Conservation (phyloP, 2,888 invertebrate species). For the Tuberolachnus salignus region DNA sequence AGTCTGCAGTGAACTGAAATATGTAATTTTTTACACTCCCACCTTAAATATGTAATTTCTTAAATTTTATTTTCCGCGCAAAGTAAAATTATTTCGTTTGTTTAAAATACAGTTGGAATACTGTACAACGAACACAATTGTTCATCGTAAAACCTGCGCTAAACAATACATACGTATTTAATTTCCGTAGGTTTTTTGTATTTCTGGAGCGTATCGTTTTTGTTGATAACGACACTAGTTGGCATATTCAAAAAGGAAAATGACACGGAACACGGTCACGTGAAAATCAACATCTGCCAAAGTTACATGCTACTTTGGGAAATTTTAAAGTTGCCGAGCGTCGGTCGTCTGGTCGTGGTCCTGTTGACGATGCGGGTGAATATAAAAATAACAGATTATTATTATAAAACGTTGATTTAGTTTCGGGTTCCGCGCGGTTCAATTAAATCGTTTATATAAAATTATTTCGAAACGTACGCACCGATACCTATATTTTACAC, state of each 20-base stretch:
- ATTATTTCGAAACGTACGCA: too few species aligned
- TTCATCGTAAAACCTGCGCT: slow-evolving; percentile 62
- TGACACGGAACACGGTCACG: slow-evolving; percentile 29
- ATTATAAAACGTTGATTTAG: too few species aligned
- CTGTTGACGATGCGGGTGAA: slow-evolving; percentile 71
- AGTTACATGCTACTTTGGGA: slow-evolving; percentile 84
- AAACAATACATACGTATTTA: too few species aligned
- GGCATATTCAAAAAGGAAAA: slow-evolving; percentile 59
- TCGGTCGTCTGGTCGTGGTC: slow-evolving; percentile 78
- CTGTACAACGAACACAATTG: slow-evolving; percentile 57
- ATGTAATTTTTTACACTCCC: too few species aligned
- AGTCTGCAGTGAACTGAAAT: too few species aligned
- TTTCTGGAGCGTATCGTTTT: slow-evolving; percentile 93
- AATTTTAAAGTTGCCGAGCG: slow-evolving; percentile 82
- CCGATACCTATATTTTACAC: too few species aligned
- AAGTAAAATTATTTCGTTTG: too few species aligned
- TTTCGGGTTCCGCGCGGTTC: too few species aligned
- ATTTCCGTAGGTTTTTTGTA: slow-evolving; percentile 80
- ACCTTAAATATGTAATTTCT: too few species aligned
- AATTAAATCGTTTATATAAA: too few species aligned
- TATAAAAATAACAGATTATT: not conserved
- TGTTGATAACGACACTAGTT: slow-evolving; percentile 81
- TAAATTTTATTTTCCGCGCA: too few species aligned
- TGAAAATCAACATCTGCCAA: slow-evolving; percentile 63
- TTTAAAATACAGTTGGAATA: too few species aligned